phyloP scores from a whole-genome alignment of 1,140 invertebrate genomes.

The Macrostomum lignano region DNA sequence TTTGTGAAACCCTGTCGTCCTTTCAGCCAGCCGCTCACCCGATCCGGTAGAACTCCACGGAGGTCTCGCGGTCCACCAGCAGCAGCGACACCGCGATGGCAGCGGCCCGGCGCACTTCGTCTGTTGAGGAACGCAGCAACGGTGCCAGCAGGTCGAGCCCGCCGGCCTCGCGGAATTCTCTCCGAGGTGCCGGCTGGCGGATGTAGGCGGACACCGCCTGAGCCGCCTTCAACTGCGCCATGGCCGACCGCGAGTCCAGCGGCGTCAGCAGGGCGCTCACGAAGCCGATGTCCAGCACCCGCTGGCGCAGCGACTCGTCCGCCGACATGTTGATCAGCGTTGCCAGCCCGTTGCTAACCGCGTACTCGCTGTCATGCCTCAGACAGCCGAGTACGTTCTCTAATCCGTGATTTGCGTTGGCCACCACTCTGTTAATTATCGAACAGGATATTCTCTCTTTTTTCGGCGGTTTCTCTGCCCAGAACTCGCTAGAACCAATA shows the following conservation, averaged over 20 bases:
- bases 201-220: too few species aligned
- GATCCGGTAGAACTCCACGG: too few species aligned
- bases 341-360: slow-evolving; percentile 18
- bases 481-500: not conserved
- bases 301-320: slow-evolving; percentile 15
- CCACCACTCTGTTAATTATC: too few species aligned
- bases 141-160: not conserved
- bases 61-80: too few species aligned
- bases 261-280: slow-evolving; percentile 18
- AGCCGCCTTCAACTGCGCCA: too few species aligned
- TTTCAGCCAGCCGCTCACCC: too few species aligned
- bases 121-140: slow-evolving; percentile 1
- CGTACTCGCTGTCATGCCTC: slow-evolving; percentile 14
- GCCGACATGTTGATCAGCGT: slow-evolving; percentile 22
- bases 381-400: slow-evolving; percentile 17
- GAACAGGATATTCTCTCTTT: too few species aligned
- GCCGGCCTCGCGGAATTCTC: not conserved
- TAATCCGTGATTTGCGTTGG: slow-evolving; percentile 12
- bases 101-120: not conserved
- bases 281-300: slow-evolving; percentile 14
- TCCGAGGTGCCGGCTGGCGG: not conserved
- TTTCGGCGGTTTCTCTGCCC: slow-evolving; percentile 1
- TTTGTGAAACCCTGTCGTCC: too few species aligned
- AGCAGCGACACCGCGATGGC: not conserved
- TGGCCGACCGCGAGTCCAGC: slow-evolving; percentile 16